Evolutionary conservation across 1,140 invertebrate genomes (phyloP), one percentile per base, ranked within the genome.

Genomic region (Pachypeltis micranthus): DNA sequence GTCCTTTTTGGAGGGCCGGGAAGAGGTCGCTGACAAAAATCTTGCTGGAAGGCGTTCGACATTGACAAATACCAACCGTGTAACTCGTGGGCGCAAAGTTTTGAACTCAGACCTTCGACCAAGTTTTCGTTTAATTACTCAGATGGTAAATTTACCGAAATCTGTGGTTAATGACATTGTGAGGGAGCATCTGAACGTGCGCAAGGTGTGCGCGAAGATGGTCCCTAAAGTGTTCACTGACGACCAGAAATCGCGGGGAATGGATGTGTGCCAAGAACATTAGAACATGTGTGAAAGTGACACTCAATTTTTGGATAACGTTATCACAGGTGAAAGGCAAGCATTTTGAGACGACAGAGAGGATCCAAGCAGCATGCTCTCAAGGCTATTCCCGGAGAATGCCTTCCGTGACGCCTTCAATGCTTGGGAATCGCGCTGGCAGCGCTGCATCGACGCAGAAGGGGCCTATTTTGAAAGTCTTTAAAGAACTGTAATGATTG

Each of bases 31-130:
- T 12, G 65, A 66, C 26, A 63, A 64, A 27, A 28, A 23, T 1
- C 60, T 27, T 21, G 14, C 60, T 57, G 66, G 60, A 64, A 21
- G 59, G 25, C 63, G 59, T 1, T 44, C 61, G 34, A 64, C 57
- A 2, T 34, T 39, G 21, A 57, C 4, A 57, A 62, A 59, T 21
- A 56, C 57, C 27, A 63, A 65, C 31, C 61, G 55, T 44, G 56
- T 65, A 0, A 56, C 34, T 1, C 29, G 44, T 44, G 63, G 65
- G 31, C 54, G 61, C 29, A 57, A 65, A 0, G 21, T 65, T 44
- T 21, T 67, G 56, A 55, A 57, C 34, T 63, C 56, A n/a, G 63
- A 67, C 44, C 66, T 56, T 62, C 63, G 59, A 21, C 62, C 59
- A 61, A 65, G n/a, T 28, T 21, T 65, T 29, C 29, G 39, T 14